phyloP scores from a whole-genome alignment of 2,797 vertebrate species.

The Selene dorsalis region DNA sequence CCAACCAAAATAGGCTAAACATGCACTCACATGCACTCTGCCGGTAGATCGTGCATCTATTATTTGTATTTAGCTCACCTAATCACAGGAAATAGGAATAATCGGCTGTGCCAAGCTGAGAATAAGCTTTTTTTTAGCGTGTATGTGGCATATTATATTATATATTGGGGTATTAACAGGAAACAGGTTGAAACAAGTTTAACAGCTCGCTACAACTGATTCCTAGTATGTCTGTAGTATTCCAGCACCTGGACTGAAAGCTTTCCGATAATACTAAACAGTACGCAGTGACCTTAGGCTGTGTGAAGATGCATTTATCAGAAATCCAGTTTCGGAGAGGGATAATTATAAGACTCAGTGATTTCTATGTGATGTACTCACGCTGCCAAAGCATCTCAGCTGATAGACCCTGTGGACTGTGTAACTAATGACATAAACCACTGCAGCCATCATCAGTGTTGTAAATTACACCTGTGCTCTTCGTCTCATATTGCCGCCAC shows the following conservation, averaged over 20 bases:
- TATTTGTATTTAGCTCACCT: slow-evolving; percentile 45
- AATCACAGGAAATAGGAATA: slow-evolving; percentile 12
- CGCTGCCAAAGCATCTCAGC: not conserved
- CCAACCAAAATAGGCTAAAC: slow-evolving; percentile 22
- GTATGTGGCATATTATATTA: not conserved
- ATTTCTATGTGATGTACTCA: not conserved
- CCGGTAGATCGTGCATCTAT: slow-evolving; percentile 4
- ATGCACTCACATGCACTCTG: slow-evolving; percentile 25
- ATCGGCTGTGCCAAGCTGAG: not conserved
- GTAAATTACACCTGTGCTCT: not conserved
- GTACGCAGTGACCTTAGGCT: not conserved
- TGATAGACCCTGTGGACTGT: not conserved
- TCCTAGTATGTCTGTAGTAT: not conserved
- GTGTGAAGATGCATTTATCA: not conserved
- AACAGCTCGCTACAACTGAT: not conserved
- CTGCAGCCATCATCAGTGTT: not conserved
- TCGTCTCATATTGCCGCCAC: not conserved
- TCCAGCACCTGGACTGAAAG: not conserved
- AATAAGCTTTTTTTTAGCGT: slow-evolving; percentile 6
- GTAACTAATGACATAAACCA: not conserved
- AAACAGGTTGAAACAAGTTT: slow-evolving; percentile 10
- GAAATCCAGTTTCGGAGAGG: not conserved
- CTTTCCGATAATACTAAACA: not conserved
- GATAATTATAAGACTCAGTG: not conserved
- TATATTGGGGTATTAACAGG: not conserved